Evolutionary conservation across 2,888 invertebrate species (phyloP), one percentile per base, ranked within the genome.

Genomic region (Ptychoptera contaminata): DNA sequence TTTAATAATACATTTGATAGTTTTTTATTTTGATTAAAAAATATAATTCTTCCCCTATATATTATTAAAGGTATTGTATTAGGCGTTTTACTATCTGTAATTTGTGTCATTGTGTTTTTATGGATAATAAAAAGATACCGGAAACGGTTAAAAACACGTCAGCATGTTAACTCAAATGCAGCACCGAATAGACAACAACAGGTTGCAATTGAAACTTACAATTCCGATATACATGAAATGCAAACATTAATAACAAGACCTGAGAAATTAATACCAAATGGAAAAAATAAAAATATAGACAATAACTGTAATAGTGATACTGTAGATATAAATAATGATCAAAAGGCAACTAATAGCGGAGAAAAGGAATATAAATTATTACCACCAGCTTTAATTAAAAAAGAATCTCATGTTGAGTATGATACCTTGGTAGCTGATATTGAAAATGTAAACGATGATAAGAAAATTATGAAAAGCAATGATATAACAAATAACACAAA

Each of bases 151-250:
- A 65, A 65, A 47, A 53, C 56, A 9, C 59, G 61, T 15, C 45
- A 40, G 15, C 43, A 46, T 31, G 34, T 43, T 36, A 43, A 40
- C 37, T 15, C 29, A 34, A 47, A 37, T 39, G 59, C 3, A 23
- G 7, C 23, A 23, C 3, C 23, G 23, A 23, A 23, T 23, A 7
- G 3, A 23, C 23, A 23, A 23, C 23, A 23, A 23, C 23, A 23
- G 7, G 23, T 23, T 5, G 48, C 46, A 30, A 56, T 58, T 38
- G 57, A 40, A 2, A 23, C 38, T 31, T 45, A 61, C 1, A 51
- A 59, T 48, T 59, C 60, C 46, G 65, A 66, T 43, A 59, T 59
- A 29, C 63, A 64, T 46, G 65, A 66, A 54, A 65, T 66, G 63
- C 65, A 65, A 52, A 66, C 63, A 2, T 52, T 66, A 7, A 65